Evolutionary conservation across 2,113 vertebrate species (phyloP).

Genomic region (Acanthochromis polyacanthus): DNA sequence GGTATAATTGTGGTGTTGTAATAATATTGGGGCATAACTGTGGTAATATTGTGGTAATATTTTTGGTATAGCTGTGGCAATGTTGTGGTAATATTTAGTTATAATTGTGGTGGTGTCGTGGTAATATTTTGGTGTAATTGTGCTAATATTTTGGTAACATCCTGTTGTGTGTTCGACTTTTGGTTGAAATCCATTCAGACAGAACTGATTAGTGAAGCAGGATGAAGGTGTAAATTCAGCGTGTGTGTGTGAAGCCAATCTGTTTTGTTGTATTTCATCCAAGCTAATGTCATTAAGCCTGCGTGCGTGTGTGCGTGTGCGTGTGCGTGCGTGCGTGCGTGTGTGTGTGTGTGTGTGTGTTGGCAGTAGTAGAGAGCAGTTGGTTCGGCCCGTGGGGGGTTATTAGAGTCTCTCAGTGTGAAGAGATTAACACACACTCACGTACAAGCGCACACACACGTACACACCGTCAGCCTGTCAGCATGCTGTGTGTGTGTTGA

Average conservation of each 20-base stretch:
- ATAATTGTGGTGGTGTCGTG: background rate
- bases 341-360: conserved; percentile 60
- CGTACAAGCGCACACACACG: conserved; percentile 45
- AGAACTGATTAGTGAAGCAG: conserved; percentile 52
- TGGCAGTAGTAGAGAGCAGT: conserved; percentile 78
- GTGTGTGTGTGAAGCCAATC: conserved; percentile 65
- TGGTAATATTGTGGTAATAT: too few species aligned
- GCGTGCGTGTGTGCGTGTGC: conserved; percentile 48
- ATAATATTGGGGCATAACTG: too few species aligned
- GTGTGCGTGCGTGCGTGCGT: conserved; percentile 45
- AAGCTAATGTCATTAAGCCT: conserved; percentile 86
- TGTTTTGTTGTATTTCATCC: conserved; percentile 83
- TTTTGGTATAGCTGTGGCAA: too few species aligned
- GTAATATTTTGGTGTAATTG: background rate
- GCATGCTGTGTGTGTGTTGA: conserved; percentile 58
- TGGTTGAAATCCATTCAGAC: conserved; percentile 51
- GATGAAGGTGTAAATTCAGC: conserved; percentile 56
- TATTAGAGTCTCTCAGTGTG: conserved; percentile 79
- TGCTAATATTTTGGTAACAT: conserved; percentile 10
- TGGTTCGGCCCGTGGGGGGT: conserved; percentile 76
- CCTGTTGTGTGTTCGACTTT: conserved; percentile 34
- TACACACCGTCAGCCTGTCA: conserved; percentile 49
- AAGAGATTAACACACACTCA: conserved; percentile 75
- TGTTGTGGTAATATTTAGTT: conserved; percentile 11
- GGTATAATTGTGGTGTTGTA: too few species aligned